phyloP scores from a whole-genome alignment of 2,113 vertebrate genomes.

The Castor canadensis region DNA sequence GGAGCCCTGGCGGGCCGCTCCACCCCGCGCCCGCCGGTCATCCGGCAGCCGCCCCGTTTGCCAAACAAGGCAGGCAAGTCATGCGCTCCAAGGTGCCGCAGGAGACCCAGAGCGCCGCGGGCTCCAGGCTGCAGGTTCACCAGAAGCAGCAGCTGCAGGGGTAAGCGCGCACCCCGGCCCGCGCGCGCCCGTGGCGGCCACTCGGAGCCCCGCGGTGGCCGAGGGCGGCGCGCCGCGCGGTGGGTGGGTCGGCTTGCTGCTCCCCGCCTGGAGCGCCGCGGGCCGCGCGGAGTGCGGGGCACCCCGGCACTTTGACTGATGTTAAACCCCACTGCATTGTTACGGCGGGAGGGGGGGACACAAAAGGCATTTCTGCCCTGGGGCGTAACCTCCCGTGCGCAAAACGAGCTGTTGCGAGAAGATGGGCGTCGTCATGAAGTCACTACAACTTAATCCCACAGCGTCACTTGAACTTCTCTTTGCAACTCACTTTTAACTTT shows the following conservation, averaged over 20 bases:
- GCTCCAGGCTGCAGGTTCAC: constrained; percentile 79
- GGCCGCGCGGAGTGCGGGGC: not conserved
- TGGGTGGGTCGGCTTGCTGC: not conserved
- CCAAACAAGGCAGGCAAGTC: constrained; percentile 80
- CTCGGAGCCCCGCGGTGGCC: constrained; percentile 78
- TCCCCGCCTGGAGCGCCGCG: not conserved
- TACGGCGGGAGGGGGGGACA: constrained; percentile 48
- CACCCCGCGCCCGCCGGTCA: constrained; percentile 77
- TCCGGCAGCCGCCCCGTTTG: constrained; percentile 78
- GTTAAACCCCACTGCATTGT: constrained; percentile 46
- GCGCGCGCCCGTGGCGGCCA: not conserved
- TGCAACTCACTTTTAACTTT: constrained; percentile 7
- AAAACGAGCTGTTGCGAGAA: not conserved
- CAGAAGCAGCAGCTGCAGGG: constrained; percentile 86
- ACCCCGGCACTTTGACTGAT: not conserved
- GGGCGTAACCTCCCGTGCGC: constrained; percentile 60
- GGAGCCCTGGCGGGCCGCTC: constrained; percentile 78
- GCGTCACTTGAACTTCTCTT: constrained; percentile 37
- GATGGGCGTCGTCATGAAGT: constrained; percentile 64
- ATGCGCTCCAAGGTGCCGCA: constrained; percentile 67
- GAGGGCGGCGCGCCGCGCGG: not conserved
- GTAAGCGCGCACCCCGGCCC: constrained; percentile 63
- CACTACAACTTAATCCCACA: constrained; percentile 20
- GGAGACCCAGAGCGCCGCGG: constrained; percentile 75
- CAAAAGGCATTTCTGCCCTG: constrained; percentile 70